Base-by-base conservation (phyloP, 2,113 vertebrate genomes). In the Syngnathoides biaculeatus region DNA sequence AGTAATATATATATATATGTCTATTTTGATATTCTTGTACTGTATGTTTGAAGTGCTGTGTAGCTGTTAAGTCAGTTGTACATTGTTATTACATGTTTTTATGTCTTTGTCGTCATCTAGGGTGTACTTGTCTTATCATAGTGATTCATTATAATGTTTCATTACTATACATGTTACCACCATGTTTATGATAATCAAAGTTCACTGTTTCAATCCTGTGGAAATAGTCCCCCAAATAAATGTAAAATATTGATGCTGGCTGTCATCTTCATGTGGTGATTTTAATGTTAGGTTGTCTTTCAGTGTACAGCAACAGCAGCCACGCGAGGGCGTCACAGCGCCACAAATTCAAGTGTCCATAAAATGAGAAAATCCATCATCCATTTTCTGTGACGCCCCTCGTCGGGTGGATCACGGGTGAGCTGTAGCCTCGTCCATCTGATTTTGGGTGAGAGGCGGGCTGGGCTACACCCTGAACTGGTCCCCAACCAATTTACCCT, bases 21-120 rank as follows among this genome's bases (percentile, higher is more conserved):
- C 75, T 84, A 73, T 86, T 88, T 88, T 86, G 70, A 87, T 87
- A 84, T 87, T 43, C 53, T 70, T 59, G 75, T 84, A 68, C 59
- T 75, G 79, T 87, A 65, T 35, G 59, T n/a, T n/a, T n/a, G n/a
- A 69, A 64, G 73, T 81, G 71, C 71, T 47, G 43, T 67, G 26
- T 71, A 69, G 26, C 38, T 67, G 4, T 26, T 53, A 8, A n/a
- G 71, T 56, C 65, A 63, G 45, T 64, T 74, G 72, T 83, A 39
- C 35, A 72, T 72, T 82, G 64, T 77, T 78, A 74, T 57, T 53
- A 59, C 40, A 40, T 43, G n/a, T 43, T n/a, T 52, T 38, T 10
- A 17, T 20, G 71, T 79, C 66, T 71, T 69, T 77, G 70, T 73
- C 24, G 67, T 84, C 39, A 72, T 40, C 8, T 74, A 59, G 50